Evolutionary conservation across 2,113 vertebrate species (phyloP), one percentile per base, ranked within the genome.

Genomic region (Myrmophylax atrothorax): DNA sequence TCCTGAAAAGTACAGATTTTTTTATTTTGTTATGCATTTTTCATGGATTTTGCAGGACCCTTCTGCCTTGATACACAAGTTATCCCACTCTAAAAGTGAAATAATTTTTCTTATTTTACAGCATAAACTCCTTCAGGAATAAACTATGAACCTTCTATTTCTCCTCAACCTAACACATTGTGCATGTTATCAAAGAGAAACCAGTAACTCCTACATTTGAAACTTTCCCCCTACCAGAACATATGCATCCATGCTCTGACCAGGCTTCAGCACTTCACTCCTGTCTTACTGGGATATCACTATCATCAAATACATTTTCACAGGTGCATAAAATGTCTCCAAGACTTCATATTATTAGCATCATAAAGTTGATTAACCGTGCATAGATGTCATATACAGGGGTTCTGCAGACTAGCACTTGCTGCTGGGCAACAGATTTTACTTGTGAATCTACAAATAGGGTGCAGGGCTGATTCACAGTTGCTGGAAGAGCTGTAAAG

Each of bases 381-480:
- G 79, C 79, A 78, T 55, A 94, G 88, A 92, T 72, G 38, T 86
- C 31, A 83, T 11, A 77, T 29, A 37, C 23, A 62, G 67, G n/a
- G 50, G 70, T 24, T 87, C 40, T 80, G 78, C 82, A 83, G 52
- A 44, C 37, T 3, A 2, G 55, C 50, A 69, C 31, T 15, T 47
- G 72, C 79, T 93, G 56, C 83, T 78, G 56, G 50, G 91, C 95
- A 42, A 44, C 68, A 74, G 77, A 90, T 84, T 84, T 81, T 74
- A 64, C 79, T 86, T 78, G 55, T 3, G 2, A 80, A 44, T 17
- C 79, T 78, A 72, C 75, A 91, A 87, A 84, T 0, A 83, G 87
- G 77, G 84, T 37, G 17, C 78, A 87, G 72, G 53, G 90, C 83
- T 94, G 92, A 94, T 90, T 93, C 93, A 96, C 76, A 90, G 75